phyloP scores from a whole-genome alignment of 1,140 invertebrate species.

The Sweltsa coloradensis region DNA sequence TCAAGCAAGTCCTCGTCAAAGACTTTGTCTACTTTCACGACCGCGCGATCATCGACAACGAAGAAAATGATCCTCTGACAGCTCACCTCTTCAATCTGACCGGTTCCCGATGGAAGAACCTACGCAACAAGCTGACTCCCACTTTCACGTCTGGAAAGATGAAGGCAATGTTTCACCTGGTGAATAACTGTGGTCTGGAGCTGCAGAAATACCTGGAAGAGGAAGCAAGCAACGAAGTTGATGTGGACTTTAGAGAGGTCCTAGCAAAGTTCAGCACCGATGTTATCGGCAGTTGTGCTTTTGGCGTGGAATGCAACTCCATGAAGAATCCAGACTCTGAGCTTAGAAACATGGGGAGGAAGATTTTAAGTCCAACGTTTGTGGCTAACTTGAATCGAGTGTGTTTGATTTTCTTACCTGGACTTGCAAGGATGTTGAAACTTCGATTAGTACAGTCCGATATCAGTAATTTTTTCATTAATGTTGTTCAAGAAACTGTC shows the following conservation, averaged over 20 bases:
- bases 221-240: slow-evolving; percentile 16
- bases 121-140: slow-evolving; percentile 33
- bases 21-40: slow-evolving; percentile 44
- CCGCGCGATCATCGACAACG: slow-evolving; percentile 36
- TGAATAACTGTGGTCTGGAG: neutral
- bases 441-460: slow-evolving; percentile 34
- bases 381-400: slow-evolving; percentile 4
- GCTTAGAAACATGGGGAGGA: slow-evolving; percentile 19
- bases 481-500: slow-evolving; percentile 39
- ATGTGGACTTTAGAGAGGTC: slow-evolving; percentile 24
- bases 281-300: slow-evolving; percentile 41
- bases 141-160: slow-evolving; percentile 35
- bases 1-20: slow-evolving; percentile 41
- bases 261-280: slow-evolving; percentile 42
- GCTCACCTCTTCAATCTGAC: slow-evolving; percentile 9
- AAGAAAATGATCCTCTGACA: slow-evolving; percentile 20
- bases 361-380: neutral
- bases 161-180: slow-evolving; percentile 30
- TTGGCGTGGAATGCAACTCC: slow-evolving; percentile 41
- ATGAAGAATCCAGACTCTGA: slow-evolving; percentile 32
- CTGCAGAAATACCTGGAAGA: neutral
- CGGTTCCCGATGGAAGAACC: slow-evolving; percentile 29
- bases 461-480: slow-evolving; percentile 37
- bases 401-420: slow-evolving; percentile 5
- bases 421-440: slow-evolving; percentile 3